phyloP scores from a whole-genome alignment of 1,140 invertebrate genomes.

The Drosophila serrata region DNA sequence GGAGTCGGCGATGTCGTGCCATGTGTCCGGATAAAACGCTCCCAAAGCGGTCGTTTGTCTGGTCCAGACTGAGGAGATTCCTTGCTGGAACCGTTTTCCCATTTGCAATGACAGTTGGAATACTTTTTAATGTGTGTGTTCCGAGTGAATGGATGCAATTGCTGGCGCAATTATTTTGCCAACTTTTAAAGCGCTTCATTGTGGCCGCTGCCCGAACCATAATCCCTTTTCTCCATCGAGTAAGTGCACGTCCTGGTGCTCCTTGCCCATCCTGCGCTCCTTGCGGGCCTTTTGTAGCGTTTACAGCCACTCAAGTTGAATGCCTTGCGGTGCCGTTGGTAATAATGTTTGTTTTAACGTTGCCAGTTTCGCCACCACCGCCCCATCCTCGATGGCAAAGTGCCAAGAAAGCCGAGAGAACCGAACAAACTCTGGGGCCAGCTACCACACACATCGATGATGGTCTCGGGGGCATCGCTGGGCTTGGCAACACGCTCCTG shows the following conservation, averaged over 20 bases:
- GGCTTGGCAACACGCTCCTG: constrained; percentile 12
- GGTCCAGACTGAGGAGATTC: constrained; percentile 20
- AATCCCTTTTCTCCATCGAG: not conserved
- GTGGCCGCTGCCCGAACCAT: constrained; percentile 23
- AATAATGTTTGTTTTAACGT: constrained; percentile 61
- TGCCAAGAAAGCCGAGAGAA: constrained; percentile 31
- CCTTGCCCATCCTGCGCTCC: constrained; percentile 21
- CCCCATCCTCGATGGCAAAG: constrained; percentile 25
- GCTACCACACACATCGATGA: constrained; percentile 35
- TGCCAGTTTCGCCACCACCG: constrained; percentile 51
- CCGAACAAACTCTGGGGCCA: not conserved
- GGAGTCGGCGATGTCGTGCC: constrained; percentile 14
- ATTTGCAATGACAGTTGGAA: constrained; percentile 60
- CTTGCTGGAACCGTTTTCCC: constrained; percentile 38
- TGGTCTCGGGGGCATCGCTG: constrained; percentile 53
- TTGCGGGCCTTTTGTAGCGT: constrained; percentile 53
- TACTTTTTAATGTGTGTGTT: constrained; percentile 59
- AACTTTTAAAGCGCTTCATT: constrained; percentile 66
- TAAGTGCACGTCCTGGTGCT: constrained; percentile 22
- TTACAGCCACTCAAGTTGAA: constrained; percentile 79
- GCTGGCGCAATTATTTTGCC: constrained; percentile 63
- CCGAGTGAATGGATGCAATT: constrained; percentile 26
- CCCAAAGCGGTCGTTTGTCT: constrained; percentile 73
- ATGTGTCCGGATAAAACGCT: constrained; percentile 32
- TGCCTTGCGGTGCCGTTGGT: constrained; percentile 66